These are phyloP conservation scores for Zosterops lateralis DNA, from an alignment of 2,113 vertebrate genomes.

Conservation along the genomic window DNA sequence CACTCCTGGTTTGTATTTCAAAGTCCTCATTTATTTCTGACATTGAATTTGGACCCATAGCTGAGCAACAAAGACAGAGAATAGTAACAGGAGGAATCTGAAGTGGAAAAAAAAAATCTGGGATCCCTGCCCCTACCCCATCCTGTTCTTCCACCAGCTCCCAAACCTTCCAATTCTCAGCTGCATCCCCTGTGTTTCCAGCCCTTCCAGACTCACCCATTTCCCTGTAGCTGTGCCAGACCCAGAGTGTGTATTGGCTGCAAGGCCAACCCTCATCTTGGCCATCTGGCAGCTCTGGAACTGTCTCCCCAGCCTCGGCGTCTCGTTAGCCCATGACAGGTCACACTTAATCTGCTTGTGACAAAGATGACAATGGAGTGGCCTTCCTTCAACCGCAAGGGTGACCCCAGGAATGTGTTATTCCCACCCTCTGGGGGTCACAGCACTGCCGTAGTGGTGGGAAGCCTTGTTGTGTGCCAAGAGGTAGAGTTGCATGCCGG, in stretches of 20 bases:
- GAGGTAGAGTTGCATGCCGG: neutral
- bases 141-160: neutral
- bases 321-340: accelerated
- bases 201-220: neutral
- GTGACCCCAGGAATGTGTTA: neutral
- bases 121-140: neutral
- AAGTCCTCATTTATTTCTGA: slow-evolving; percentile 74
- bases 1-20: slow-evolving; percentile 64
- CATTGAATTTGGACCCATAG: slow-evolving; percentile 60
- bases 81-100: slow-evolving; percentile 19
- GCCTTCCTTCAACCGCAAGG: neutral
- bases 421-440: neutral
- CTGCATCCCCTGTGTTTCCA: neutral
- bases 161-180: neutral
- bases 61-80: slow-evolving; percentile 62
- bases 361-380: accelerated
- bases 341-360: neutral
- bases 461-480: neutral
- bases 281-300: neutral
- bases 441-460: accelerated
- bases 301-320: neutral
- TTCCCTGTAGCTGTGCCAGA: neutral
- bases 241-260: neutral
- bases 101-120: slow-evolving; percentile 44
- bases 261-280: neutral